Evolutionary conservation across 2,113 vertebrate genomes (phyloP).

Genomic region (Mastomys coucha): DNA sequence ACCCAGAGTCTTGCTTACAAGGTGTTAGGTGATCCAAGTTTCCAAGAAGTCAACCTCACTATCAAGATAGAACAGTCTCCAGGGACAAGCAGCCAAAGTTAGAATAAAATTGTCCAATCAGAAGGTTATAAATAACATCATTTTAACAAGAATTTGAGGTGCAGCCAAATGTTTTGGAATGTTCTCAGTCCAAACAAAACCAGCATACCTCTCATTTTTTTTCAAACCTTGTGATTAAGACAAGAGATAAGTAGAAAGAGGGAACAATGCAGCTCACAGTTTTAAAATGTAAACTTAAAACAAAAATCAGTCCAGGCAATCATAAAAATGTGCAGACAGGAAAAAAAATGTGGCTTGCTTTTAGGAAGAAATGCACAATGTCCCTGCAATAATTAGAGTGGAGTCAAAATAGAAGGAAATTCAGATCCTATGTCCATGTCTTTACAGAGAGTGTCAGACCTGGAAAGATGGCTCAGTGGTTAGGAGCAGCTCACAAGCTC

Average conservation of each 20-base stretch:
- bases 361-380: conserved; percentile 66
- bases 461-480: neutral
- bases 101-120: conserved; percentile 73
- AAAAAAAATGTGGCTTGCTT: conserved; percentile 39
- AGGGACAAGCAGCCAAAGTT: conserved; percentile 69
- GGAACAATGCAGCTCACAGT: conserved; percentile 74
- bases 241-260: conserved; percentile 81
- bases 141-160: conserved; percentile 80
- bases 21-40: conserved; percentile 32
- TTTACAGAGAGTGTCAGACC: neutral
- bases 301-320: conserved; percentile 65
- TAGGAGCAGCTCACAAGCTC: neutral
- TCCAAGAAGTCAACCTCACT: conserved; percentile 60
- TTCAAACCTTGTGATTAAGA: conserved; percentile 81
- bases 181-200: conserved; percentile 83
- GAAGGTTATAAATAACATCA: conserved; percentile 84
- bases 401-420: conserved; percentile 9
- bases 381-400: neutral
- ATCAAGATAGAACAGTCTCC: conserved; percentile 35
- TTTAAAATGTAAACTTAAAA: conserved; percentile 80
- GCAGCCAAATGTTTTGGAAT: conserved; percentile 85
- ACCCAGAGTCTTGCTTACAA: conserved; percentile 9
- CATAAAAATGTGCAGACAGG: conserved; percentile 79
- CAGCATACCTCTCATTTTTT: conserved; percentile 80
- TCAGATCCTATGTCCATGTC: neutral